Percentiles rank a stretch among this genome's conserved stretches.
These are phyloP conservation scores for Myodes glareolus DNA, from an alignment of 2,113 vertebrate genomes.

Conservation along the genomic window DNA sequence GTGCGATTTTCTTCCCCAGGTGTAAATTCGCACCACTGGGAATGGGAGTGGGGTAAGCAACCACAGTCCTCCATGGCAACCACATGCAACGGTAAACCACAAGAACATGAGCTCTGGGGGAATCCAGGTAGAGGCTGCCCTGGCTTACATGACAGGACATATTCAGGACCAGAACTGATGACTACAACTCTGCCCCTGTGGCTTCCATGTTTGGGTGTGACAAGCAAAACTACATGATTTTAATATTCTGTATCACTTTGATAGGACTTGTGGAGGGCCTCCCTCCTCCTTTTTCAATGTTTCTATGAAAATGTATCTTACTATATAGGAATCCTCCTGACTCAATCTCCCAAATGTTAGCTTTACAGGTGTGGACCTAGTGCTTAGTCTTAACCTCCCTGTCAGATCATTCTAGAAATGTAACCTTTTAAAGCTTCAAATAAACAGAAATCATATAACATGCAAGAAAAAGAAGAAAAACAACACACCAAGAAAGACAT, in stretches of 20 bases:
- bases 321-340: background rate
- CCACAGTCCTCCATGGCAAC: background rate
- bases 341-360: background rate
- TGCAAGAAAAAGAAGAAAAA: background rate
- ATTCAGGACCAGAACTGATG: background rate
- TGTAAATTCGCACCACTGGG: background rate
- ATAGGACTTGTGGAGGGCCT: background rate
- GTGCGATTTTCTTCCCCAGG: background rate
- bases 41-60: background rate
- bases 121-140: background rate
- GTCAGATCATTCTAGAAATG: conserved; percentile 14
- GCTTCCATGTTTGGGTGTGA: background rate
- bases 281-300: background rate
- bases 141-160: background rate
- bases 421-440: background rate
- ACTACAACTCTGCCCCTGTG: background rate
- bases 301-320: background rate
- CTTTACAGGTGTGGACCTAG: background rate
- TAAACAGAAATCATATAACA: background rate
- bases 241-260: background rate
- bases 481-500: background rate
- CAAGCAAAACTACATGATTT: background rate
- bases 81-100: background rate
- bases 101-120: background rate
- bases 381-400: background rate